Evolutionary conservation across 2,888 invertebrate genomes (phyloP).

Genomic region (Parnassius glacialis): DNA sequence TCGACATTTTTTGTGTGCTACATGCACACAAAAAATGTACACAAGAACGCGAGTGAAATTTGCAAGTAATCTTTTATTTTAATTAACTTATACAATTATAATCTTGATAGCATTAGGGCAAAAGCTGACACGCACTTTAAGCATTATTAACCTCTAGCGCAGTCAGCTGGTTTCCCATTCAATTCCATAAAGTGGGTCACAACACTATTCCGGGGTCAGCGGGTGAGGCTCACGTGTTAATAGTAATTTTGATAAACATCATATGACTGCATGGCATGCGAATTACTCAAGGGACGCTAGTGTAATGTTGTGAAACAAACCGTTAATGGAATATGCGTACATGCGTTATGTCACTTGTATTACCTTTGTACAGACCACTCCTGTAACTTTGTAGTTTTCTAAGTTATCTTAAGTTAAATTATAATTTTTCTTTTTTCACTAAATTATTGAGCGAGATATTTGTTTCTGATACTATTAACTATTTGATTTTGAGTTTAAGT

Average conservation of each 20-base stretch:
- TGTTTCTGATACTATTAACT: no score
- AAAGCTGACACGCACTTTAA: conserved; percentile 4
- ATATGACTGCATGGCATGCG: conserved; percentile 21
- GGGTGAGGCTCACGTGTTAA: conserved; percentile 23
- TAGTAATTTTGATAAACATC: conserved; percentile 20
- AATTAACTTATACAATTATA: no score
- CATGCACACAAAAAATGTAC: no score
- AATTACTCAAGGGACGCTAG: conserved; percentile 7
- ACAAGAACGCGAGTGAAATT: no score
- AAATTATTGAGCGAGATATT: no score
- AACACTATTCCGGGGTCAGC: conserved; percentile 20
- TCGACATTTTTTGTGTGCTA: no score
- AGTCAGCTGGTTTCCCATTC: conserved; percentile 22
- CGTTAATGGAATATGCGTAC: conserved; percentile 36
- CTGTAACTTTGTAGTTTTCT: conserved; percentile 1
- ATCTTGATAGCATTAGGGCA: not conserved
- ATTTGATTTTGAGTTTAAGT: no score
- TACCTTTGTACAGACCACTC: conserved; percentile 11
- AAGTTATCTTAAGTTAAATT: no score
- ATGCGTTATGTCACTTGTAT: conserved; percentile 27
- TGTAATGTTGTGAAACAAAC: conserved; percentile 16
- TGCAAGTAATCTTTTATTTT: no score
- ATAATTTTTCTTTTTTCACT: no score
- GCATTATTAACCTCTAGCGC: conserved; percentile 1
- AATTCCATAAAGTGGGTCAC: conserved; percentile 19